A percentile compares a stretch with the other conserved stretches of the same genome.
These are phyloP conservation scores for Manacus vitellinus DNA, from an alignment of 2,113 vertebrate genomes.

Conservation along the genomic window DNA sequence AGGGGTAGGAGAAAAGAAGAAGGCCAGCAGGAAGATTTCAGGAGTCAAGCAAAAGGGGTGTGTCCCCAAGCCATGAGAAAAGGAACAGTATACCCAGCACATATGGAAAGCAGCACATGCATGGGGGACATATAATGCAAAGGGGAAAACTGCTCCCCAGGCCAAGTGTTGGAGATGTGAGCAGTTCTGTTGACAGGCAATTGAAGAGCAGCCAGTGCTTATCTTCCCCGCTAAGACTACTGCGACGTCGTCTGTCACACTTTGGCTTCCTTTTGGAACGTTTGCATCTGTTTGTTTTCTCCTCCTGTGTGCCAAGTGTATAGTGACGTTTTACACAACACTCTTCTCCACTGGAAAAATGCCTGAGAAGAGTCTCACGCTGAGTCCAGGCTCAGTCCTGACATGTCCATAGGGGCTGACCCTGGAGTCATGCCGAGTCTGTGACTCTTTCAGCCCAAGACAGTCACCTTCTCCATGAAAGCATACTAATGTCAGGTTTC, in stretches of 20 bases:
- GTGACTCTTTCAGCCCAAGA: not conserved
- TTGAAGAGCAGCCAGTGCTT: conserved; percentile 19
- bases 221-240: not conserved
- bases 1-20: not conserved
- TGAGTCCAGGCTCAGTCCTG: not conserved
- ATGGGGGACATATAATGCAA: not conserved
- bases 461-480: not conserved
- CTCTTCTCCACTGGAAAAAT: not conserved
- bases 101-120: not conserved
- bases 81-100: not conserved
- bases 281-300: conserved; percentile 18
- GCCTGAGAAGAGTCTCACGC: fast-evolving
- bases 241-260: not conserved
- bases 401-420: not conserved
- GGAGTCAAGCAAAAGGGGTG: not conserved
- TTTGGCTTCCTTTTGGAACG: not conserved
- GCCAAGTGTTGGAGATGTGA: not conserved
- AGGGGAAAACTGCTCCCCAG: fast-evolving
- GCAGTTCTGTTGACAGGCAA: not conserved
- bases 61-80: not conserved
- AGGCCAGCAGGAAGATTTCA: not conserved
- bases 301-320: not conserved
- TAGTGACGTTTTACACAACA: not conserved
- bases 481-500: not conserved
- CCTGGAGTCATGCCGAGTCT: no score